Evolutionary conservation across 2,888 invertebrate species (phyloP).

Genomic region (Unio pictorum): DNA sequence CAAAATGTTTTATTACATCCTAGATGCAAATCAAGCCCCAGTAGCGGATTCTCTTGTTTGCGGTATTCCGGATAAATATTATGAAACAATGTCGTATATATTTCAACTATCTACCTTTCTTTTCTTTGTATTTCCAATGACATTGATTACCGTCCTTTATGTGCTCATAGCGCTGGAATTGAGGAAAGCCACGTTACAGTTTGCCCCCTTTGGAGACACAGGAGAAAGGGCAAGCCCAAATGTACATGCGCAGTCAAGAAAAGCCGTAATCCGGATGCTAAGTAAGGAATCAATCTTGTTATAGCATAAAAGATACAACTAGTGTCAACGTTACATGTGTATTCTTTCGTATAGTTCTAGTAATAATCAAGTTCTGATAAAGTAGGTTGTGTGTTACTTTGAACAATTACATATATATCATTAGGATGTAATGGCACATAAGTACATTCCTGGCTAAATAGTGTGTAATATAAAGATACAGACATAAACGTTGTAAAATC

Average conservation of each 20-base stretch:
- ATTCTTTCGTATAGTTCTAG: background rate
- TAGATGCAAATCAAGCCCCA: slow-evolving; percentile 27
- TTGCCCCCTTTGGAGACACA: slow-evolving; percentile 35
- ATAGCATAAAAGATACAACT: background rate
- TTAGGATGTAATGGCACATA: too few species aligned
- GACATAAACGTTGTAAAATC: too few species aligned
- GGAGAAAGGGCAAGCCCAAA: slow-evolving; percentile 16
- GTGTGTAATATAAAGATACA: too few species aligned
- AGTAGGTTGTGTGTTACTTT: background rate
- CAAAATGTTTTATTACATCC: slow-evolving; percentile 52
- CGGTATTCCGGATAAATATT: slow-evolving; percentile 52
- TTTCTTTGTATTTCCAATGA: slow-evolving; percentile 84
- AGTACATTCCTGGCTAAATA: too few species aligned
- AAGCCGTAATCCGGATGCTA: slow-evolving; percentile 60
- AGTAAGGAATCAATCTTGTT: slow-evolving; percentile 38
- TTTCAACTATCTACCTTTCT: slow-evolving; percentile 86
- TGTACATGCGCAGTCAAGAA: slow-evolving; percentile 36
- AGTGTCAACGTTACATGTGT: background rate
- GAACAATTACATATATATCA: background rate
- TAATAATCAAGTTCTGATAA: background rate
- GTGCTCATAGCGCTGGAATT: slow-evolving; percentile 62
- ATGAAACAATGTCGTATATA: slow-evolving; percentile 68
- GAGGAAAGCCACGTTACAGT: slow-evolving; percentile 40
- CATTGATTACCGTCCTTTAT: slow-evolving; percentile 85
- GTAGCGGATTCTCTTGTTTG: slow-evolving; percentile 58